Base-by-base conservation (phyloP, 2,888 invertebrate species). In the Automeris io region DNA sequence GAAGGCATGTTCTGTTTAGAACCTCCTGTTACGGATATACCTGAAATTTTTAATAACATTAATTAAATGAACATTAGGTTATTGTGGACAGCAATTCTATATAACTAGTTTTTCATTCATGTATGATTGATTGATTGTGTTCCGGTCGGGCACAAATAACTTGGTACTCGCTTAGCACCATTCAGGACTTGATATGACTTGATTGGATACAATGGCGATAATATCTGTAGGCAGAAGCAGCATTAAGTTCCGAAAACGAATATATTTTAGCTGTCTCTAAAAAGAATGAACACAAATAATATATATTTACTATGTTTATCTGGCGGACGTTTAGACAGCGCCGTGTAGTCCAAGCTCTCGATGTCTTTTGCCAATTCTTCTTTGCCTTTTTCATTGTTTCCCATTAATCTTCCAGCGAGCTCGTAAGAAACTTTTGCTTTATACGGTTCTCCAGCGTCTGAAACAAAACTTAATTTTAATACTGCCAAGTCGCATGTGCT, bases 381-480 rank as follows among this genome's bases (percentile, higher is more conserved):
- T 26, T 86, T 81, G 0, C 79, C 70, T 0, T 63, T 58, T 26
- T 77, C 75, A 37, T 89, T 79, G 0, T 72, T 66, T 0, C 78
- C 85, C 3, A 91, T 69, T 18, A 92, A 66, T 45, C 91, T 89
- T 21, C 88, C 88, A 0, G 91, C 90, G 19, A 93, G 72, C 49
- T 89, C 89, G 31, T 91, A 80, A 0, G 92, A 90, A 0, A 93
- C 90, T 56, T 90, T 90, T 0, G 92, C 90, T 46, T 90, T 88
- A 0, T 89, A 86, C 0, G 73, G 63, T 49, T 92, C 91, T 0
- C 88, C 88, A 43, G 90, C 68, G 7, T 87, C 90, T 87, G 69
- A 3, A 36, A 35, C 13, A 11, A 11, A 19, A 8, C 1, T 21
- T 9, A 13, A 8, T 7, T 24, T 2, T 7, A 13, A 11, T 31